phyloP scores from a whole-genome alignment of 2,113 vertebrate genomes.

The Mustelus asterias region DNA sequence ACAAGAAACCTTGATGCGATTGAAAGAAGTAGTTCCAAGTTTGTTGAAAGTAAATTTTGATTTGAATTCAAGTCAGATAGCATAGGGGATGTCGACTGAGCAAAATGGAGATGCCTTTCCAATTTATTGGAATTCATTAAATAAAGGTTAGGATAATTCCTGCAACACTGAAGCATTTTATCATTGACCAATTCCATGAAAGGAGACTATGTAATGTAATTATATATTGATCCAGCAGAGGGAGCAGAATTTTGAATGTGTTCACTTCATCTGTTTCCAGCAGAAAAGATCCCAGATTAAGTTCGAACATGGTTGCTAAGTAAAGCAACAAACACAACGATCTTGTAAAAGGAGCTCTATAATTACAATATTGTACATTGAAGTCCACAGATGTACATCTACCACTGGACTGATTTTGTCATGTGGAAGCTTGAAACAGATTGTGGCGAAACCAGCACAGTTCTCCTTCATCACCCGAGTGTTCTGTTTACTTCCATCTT shows the following conservation, averaged over 20 bases:
- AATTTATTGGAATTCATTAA: background rate
- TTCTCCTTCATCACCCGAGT: background rate
- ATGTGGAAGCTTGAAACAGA: background rate
- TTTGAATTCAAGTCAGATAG: background rate
- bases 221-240: background rate
- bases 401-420: background rate
- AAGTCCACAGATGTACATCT: background rate
- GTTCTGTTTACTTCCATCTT: background rate
- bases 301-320: background rate
- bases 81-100: background rate
- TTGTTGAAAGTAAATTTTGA: background rate
- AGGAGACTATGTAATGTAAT: background rate
- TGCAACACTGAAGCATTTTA: background rate
- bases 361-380: background rate
- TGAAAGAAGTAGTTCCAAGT: background rate
- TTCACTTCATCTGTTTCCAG: background rate
- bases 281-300: background rate
- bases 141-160: background rate
- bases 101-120: background rate
- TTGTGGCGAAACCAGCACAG: background rate
- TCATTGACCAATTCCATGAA: background rate
- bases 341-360: background rate
- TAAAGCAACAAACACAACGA: background rate
- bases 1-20: too few relatives aligned
- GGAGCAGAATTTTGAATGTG: constrained; percentile 14